phyloP scores from a whole-genome alignment of 2,888 invertebrate genomes.

The Eulithis prunata region DNA sequence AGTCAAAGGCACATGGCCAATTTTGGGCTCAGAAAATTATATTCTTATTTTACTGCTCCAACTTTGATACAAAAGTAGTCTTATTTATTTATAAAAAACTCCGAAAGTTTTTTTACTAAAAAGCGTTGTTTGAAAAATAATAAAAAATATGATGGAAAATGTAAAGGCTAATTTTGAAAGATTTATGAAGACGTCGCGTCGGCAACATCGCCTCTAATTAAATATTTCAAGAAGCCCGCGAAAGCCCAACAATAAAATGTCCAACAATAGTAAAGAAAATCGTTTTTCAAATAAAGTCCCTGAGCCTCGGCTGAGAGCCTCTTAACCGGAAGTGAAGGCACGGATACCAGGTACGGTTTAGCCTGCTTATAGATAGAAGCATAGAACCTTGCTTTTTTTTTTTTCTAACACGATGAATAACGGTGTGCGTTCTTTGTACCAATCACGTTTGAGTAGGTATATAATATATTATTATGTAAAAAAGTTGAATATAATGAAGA shows the following conservation, averaged over 20 bases:
- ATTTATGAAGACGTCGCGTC: constrained; percentile 26
- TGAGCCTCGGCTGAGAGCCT: constrained; percentile 25
- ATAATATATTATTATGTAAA: no score
- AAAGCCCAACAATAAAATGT: constrained; percentile 31
- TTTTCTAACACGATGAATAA: no score
- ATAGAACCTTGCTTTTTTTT: no score
- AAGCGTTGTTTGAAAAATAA: not conserved
- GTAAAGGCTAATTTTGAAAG: constrained; percentile 26
- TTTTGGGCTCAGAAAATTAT: no score
- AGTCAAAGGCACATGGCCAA: no score
- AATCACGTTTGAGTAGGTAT: no score
- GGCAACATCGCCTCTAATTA: constrained; percentile 26
- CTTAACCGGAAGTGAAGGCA: constrained; percentile 25
- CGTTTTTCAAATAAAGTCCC: constrained; percentile 37
- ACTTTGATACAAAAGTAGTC: no score
- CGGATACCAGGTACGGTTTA: constrained; percentile 22
- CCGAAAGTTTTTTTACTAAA: not conserved
- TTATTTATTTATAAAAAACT: no score
- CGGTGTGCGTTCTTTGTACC: no score
- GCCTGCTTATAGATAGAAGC: not conserved
- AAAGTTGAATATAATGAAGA: no score
- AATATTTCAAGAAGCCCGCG: constrained; percentile 24
- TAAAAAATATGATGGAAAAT: constrained; percentile 3
- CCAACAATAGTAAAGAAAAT: constrained; percentile 35
- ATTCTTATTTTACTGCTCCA: no score